These are phyloP conservation scores for Cygnus atratus DNA, from an alignment of 2,113 vertebrate species.

Conservation along the genomic window DNA sequence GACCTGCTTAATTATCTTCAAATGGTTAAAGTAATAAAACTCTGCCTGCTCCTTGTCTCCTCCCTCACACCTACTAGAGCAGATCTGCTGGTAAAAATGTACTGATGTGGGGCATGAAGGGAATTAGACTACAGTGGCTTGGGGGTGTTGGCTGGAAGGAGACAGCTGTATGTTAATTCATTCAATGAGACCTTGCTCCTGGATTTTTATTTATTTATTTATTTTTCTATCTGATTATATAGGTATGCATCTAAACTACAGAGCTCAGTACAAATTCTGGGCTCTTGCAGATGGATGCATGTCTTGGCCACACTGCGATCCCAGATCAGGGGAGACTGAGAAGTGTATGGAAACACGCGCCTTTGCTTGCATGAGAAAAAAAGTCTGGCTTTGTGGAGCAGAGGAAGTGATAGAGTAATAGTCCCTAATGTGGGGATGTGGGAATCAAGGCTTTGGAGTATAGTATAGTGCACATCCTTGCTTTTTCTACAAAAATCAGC, in stretches of 20 bases:
- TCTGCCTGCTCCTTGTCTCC: not conserved
- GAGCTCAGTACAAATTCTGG: not conserved
- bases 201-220: not conserved
- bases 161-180: conserved; percentile 3
- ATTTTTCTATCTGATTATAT: not conserved
- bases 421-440: not conserved
- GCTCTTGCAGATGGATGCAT: not conserved
- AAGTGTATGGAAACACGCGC: not conserved
- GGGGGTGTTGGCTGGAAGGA: conserved; percentile 17
- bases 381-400: not conserved
- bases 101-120: conserved; percentile 2
- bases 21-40: conserved; percentile 38
- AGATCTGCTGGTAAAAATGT: conserved; percentile 3
- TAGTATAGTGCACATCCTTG: not conserved
- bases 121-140: conserved; percentile 21
- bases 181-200: not conserved
- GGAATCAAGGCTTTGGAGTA: not conserved
- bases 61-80: not conserved
- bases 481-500: not conserved
- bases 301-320: not conserved
- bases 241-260: conserved; percentile 24
- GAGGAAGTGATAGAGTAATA: not conserved
- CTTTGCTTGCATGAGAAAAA: not conserved
- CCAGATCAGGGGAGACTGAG: not conserved
- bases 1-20: conserved; percentile 30